These are phyloP conservation scores for Parambassis ranga DNA, from an alignment of 2,797 vertebrate genomes.

Conservation along the genomic window DNA sequence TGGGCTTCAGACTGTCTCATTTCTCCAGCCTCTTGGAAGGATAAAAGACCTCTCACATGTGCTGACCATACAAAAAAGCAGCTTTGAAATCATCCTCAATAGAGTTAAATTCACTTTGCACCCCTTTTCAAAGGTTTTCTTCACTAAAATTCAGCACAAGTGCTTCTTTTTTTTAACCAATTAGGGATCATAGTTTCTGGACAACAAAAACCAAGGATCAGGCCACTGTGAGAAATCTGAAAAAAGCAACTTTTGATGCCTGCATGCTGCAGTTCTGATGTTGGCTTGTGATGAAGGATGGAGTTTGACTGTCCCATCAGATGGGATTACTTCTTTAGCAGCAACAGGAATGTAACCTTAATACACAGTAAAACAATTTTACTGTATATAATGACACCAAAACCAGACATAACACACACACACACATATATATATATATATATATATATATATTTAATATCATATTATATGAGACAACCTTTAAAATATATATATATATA, in stretches of 20 bases:
- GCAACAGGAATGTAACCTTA: not conserved
- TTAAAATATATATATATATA: too few relatives aligned
- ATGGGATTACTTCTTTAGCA: conserved; percentile 9
- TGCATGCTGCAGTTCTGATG: conserved; percentile 31
- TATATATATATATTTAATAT: too few relatives aligned
- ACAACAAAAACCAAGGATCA: conserved; percentile 36
- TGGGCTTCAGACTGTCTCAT: conserved; percentile 40
- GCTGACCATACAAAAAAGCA: conserved; percentile 62
- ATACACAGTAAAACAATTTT: not conserved
- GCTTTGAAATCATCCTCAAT: conserved; percentile 73
- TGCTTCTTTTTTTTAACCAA: conserved; percentile 26
- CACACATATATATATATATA: too few relatives aligned
- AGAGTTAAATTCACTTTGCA: conserved; percentile 50
- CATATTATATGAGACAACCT: too few relatives aligned
- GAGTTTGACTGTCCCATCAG: conserved; percentile 21
- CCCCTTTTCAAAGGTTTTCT: conserved; percentile 55
- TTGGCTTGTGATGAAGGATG: conserved; percentile 17
- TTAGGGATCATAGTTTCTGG: conserved; percentile 52
- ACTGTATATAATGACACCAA: too few relatives aligned
- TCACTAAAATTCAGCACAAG: conserved; percentile 40
- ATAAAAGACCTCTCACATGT: conserved; percentile 67
- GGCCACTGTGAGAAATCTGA: conserved; percentile 17
- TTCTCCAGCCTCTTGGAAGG: conserved; percentile 45
- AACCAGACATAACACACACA: too few relatives aligned
- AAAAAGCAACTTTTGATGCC: conserved; percentile 44